Conservation (phyloP, 2,888 invertebrate genomes). For the Aleiodes leptofemur region DNA sequence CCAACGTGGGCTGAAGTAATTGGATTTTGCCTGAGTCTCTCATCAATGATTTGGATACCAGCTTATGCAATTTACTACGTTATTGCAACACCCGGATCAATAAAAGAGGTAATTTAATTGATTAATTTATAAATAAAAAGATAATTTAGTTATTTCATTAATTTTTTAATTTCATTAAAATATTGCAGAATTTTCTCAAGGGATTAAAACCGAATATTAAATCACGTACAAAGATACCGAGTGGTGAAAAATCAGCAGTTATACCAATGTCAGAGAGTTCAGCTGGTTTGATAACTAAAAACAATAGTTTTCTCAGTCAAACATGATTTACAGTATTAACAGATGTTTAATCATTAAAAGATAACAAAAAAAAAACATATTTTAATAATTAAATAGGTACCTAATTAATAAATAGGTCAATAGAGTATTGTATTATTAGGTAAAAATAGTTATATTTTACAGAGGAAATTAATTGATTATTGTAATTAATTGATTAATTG, state of each 20-base stretch:
- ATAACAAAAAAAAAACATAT: conserved; percentile 22
- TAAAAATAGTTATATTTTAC: too few species aligned
- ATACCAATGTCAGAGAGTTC: conserved; percentile 77
- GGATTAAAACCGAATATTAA: conserved; percentile 77
- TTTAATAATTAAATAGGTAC: neutral
- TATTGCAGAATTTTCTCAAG: conserved; percentile 75
- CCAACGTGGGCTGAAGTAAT: conserved; percentile 80
- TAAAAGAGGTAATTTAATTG: conserved; percentile 76
- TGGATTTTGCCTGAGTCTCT: conserved; percentile 79
- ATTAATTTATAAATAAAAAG: conserved; percentile 10
- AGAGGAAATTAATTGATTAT: too few species aligned
- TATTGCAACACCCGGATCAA: conserved; percentile 76
- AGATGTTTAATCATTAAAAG: conserved; percentile 40
- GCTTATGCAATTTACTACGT: conserved; percentile 80
- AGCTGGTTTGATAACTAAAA: conserved; percentile 74
- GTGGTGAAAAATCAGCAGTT: conserved; percentile 75
- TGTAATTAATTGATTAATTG: too few species aligned
- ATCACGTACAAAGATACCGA: conserved; percentile 72
- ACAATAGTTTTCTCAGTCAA: conserved; percentile 73
- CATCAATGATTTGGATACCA: conserved; percentile 83
- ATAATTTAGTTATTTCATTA: neutral
- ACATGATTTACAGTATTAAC: conserved; percentile 59
- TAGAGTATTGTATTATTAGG: neutral
- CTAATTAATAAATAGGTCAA: neutral
- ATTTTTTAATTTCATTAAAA: neutral